Base-by-base conservation (phyloP, 2,113 vertebrate species). In the Cryptoleucopteryx plumbea region DNA sequence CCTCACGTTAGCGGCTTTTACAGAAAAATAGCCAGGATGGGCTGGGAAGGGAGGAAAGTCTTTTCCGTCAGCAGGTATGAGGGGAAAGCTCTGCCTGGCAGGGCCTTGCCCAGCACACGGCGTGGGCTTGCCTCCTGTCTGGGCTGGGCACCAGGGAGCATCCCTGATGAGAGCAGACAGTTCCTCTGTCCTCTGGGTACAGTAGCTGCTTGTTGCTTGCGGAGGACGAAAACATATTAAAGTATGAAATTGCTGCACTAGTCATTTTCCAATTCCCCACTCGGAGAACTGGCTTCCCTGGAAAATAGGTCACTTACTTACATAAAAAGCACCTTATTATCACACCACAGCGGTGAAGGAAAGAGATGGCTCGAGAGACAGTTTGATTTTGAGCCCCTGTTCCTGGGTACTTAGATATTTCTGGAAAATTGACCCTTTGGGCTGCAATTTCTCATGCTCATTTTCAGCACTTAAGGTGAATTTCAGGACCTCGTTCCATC, bases 281-380 rank as follows among this genome's bases (percentile, higher is more conserved):
- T 96, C 68, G 19, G 86, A 96, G 95, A 96, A 88, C 96, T 86
- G 93, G 83, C 95, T 98, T 97, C 94, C 94, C 95, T 95, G 91
- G 96, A 98, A 98, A 98, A 98, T 98, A 98, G 97, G 97, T 98
- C 97, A 96, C 97, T 98, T 97, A 96, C 97, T 98, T 97, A 98
- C 96, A 97, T 97, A 97, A 98, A 97, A 97, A 96, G 96, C 93
- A 97, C 96, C 97, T 98, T 97, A 96, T 97, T 98, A 98, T 96
- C 85, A 91, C 93, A 86, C 84, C 65, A 91, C 47, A 94, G 96
- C 32, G 48, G 94, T 62, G 74, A 94, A 92, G 93, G 93, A 66
- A 92, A 91, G 86, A 84, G 81, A 93, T 91, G 96, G 94, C 94
- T 98, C 36, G 6, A 92, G 97, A 97, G 94, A 95, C 87, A 48